Conservation (phyloP, 2,888 invertebrate species). For the Eupsilia transversa region DNA sequence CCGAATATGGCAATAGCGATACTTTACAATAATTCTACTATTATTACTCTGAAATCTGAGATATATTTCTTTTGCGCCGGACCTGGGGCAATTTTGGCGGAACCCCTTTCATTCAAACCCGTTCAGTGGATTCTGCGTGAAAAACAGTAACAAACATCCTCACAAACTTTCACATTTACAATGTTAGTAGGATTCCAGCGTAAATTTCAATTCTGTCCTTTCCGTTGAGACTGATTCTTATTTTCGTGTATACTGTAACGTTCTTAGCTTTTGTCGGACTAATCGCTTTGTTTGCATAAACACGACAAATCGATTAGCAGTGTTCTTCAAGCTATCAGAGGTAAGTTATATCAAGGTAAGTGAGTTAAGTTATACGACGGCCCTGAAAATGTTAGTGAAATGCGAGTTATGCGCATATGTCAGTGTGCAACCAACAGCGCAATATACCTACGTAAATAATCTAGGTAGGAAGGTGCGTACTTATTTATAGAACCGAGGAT, state of each 20-base stretch:
- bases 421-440: neutral
- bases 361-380: neutral
- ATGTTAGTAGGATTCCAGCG: too few relatives aligned
- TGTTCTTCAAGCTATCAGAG: neutral
- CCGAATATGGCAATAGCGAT: too few relatives aligned
- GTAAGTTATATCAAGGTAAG: constrained; percentile 14
- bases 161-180: too few relatives aligned
- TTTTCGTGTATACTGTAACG: neutral
- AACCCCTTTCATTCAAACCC: too few relatives aligned
- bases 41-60: too few relatives aligned
- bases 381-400: neutral
- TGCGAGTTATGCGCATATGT: neutral
- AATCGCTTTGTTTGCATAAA: neutral
- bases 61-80: too few relatives aligned
- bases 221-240: neutral
- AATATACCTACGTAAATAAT: too few relatives aligned
- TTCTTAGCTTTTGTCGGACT: neutral
- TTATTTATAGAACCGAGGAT: neutral
- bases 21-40: too few relatives aligned
- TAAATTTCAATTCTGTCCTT: neutral
- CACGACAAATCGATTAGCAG: neutral
- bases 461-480: neutral
- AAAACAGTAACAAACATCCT: too few relatives aligned
- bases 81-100: too few relatives aligned
- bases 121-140: too few relatives aligned